These are phyloP conservation scores for Manis javanica DNA, from an alignment of 2,797 vertebrate genomes.

Conservation along the genomic window DNA sequence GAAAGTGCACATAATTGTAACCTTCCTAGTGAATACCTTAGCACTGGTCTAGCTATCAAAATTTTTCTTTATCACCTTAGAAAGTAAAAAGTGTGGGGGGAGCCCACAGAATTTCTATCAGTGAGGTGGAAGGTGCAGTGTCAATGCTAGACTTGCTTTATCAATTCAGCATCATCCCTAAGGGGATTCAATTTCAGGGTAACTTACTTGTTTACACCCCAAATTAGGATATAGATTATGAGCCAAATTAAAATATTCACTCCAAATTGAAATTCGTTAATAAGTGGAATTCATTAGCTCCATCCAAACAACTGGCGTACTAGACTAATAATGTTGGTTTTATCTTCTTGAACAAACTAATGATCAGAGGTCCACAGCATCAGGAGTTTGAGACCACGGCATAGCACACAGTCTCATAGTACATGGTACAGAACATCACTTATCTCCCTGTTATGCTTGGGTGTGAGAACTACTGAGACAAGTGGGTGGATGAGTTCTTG, in stretches of 20 bases:
- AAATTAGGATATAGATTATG: background rate
- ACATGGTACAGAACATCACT: accelerated
- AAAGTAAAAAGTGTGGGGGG: background rate
- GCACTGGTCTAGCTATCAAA: background rate
- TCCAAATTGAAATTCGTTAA: background rate
- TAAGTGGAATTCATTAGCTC: background rate
- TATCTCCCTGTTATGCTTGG: background rate
- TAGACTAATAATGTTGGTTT: background rate
- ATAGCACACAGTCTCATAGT: accelerated
- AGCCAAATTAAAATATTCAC: background rate
- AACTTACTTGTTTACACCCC: background rate
- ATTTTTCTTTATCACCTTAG: background rate
- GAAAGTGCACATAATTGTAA: background rate
- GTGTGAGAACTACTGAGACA: background rate
- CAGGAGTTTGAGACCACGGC: background rate
- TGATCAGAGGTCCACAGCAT: background rate
- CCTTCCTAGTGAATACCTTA: background rate
- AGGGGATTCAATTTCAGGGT: background rate
- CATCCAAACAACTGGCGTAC: background rate
- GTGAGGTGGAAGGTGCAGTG: no score
- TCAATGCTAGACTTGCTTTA: background rate
- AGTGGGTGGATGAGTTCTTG: background rate
- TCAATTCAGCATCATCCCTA: background rate
- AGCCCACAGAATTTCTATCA: background rate
- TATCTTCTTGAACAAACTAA: background rate